Evolutionary conservation across 2,113 vertebrate genomes (phyloP).

Genomic region (Poeciliopsis occidentalis): DNA sequence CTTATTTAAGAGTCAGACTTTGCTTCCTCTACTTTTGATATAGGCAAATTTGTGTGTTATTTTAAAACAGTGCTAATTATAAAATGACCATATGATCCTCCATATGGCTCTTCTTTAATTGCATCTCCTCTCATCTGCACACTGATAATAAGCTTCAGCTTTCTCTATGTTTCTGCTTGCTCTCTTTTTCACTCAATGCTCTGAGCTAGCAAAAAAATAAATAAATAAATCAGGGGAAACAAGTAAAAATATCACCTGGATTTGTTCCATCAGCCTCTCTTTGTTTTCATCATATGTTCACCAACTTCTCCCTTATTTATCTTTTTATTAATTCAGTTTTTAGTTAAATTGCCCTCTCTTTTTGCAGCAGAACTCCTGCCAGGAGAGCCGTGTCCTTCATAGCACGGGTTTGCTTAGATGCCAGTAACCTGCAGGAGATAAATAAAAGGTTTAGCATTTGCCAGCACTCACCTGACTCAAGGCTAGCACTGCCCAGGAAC

Average conservation of each 20-base stretch:
- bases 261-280: conserved; percentile 37
- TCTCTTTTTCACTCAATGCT: conserved; percentile 53
- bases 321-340: conserved; percentile 39
- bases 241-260: conserved; percentile 66
- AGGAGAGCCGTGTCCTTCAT: conserved; percentile 32
- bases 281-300: conserved; percentile 38
- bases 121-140: conserved; percentile 67
- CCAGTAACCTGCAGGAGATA: conserved; percentile 52
- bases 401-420: conserved; percentile 9
- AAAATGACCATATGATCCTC: conserved; percentile 77
- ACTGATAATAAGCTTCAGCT: conserved; percentile 60
- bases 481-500: conserved; percentile 10
- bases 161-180: conserved; percentile 58
- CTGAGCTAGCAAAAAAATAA: conserved; percentile 17
- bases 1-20: conserved; percentile 46
- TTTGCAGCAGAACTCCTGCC: conserved; percentile 39
- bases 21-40: conserved; percentile 35
- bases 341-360: conserved; percentile 35
- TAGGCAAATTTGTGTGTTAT: conserved; percentile 54
- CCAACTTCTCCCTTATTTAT: conserved; percentile 51
- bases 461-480: conserved; percentile 6
- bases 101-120: conserved; percentile 77
- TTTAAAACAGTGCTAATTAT: conserved; percentile 76
- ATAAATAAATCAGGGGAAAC: conserved; percentile 27
- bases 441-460: conserved; percentile 45